Conservation (phyloP, 53 echinoderm and acorn worm species). For the Astropecten irregularis region DNA sequence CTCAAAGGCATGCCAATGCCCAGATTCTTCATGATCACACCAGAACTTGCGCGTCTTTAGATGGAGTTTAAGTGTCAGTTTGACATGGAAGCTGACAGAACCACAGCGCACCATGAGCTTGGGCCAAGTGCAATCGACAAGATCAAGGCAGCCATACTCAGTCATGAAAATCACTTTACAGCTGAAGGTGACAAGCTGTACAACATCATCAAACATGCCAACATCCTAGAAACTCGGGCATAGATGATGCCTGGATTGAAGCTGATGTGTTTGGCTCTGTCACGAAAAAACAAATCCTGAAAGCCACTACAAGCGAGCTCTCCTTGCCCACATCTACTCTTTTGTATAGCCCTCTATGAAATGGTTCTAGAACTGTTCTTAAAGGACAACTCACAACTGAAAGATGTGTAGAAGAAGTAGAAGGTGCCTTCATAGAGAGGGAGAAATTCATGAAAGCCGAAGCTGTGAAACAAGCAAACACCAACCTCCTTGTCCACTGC, state of each 20-base stretch:
- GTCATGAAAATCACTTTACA: constrained; percentile 64
- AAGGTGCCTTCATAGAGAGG: constrained; percentile 51
- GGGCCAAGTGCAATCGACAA: constrained; percentile 34
- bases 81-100: no score
- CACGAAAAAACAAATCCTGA: constrained; percentile 68
- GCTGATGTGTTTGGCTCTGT: constrained; percentile 64
- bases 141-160: constrained; percentile 57
- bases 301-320: constrained; percentile 63
- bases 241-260: constrained; percentile 82
- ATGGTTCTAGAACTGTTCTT: constrained; percentile 65
- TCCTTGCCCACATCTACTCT: constrained; percentile 59
- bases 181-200: no score
- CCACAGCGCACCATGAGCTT: not conserved
- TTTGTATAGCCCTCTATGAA: constrained; percentile 70
- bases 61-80: constrained; percentile 56
- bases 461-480: constrained; percentile 52
- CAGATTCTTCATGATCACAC: constrained; percentile 54
- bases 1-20: constrained; percentile 64
- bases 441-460: constrained; percentile 52
- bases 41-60: constrained; percentile 48
- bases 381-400: constrained; percentile 61
- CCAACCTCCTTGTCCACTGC: constrained; percentile 10
- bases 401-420: constrained; percentile 53
- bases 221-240: no score
- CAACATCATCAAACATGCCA: no score